Evolutionary conservation across 2,797 vertebrate species (phyloP).

Genomic region (Selene dorsalis): DNA sequence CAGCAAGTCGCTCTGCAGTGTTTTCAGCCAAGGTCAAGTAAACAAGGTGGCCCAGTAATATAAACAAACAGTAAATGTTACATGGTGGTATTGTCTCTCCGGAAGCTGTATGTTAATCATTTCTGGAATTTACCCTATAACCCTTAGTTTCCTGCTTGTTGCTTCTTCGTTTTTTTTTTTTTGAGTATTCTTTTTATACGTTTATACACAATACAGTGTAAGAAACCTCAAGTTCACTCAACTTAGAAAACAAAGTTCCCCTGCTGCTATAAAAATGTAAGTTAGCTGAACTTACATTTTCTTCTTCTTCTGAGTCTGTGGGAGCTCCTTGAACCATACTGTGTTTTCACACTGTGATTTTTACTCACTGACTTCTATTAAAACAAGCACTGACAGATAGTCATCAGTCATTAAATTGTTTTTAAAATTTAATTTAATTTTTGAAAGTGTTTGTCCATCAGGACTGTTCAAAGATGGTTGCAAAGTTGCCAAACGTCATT

Average conservation of each 20-base stretch:
- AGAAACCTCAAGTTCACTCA: neutral
- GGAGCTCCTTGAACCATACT: too few species aligned
- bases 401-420: too few species aligned
- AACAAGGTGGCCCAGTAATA: neutral
- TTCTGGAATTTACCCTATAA: neutral
- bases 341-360: too few species aligned
- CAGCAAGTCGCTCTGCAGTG: neutral
- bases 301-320: too few species aligned
- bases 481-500: too few species aligned
- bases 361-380: too few species aligned
- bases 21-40: slow-evolving; percentile 26
- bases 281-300: neutral
- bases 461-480: too few species aligned
- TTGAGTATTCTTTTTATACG: neutral
- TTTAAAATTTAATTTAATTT: too few species aligned
- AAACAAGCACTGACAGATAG: too few species aligned
- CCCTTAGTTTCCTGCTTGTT: neutral
- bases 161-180: neutral
- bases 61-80: slow-evolving; percentile 12
- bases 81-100: neutral
- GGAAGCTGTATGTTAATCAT: slow-evolving; percentile 5
- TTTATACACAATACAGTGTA: neutral
- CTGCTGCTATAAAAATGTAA: too few species aligned
- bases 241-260: neutral
- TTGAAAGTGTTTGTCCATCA: too few species aligned